Evolutionary conservation across 2,888 invertebrate species (phyloP), one percentile per base, ranked within the genome.

Genomic region (Lepidochrysops patricia): DNA sequence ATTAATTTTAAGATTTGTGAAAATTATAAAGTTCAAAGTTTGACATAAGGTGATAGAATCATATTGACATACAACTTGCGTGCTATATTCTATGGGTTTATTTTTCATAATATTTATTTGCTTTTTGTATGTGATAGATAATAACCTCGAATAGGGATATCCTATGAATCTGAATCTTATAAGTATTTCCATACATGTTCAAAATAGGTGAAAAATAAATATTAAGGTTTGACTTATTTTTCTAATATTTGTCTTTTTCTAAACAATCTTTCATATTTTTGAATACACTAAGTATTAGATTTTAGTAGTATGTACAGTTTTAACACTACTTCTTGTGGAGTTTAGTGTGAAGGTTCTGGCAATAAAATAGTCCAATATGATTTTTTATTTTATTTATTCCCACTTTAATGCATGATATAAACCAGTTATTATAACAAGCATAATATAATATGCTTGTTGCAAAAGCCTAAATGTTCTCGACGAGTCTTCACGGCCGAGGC

Each of bases 301-400:
- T 71, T 78, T 78, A 73, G 76, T 84, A 82, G 83, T 70, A 76
- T 84, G 86, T 88, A 87, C 84, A 86, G 84, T 76, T 82, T 34
- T 76, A 74, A 80, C 84, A 82, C 79, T 74, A 72, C 74, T 76
- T 77, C 76, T 73, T 65, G 72, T 77, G 79, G 77, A 81, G 81
- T 80, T 72, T 13, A 78, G 84, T 86, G 84, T 85, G 79, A 86
- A 87, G 82, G 77, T 86, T 87, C 87, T 83, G 85, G 89, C 86
- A 89, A 89, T 89, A 89, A 88, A 87, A 88, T 84, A 89, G 88
- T 89, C 82, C 84, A 85, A 87, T 77, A 74, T 67, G 60, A 68
- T 70, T 74, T 74, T 69, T 71, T 64, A 62, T 68, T 59, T 54
- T 29, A 34, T 35, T 58, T 6, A 58, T 62, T 59, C 29, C 12